These are phyloP conservation scores for Smithornis capensis DNA, from an alignment of 2,113 vertebrate genomes.

Conservation along the genomic window DNA sequence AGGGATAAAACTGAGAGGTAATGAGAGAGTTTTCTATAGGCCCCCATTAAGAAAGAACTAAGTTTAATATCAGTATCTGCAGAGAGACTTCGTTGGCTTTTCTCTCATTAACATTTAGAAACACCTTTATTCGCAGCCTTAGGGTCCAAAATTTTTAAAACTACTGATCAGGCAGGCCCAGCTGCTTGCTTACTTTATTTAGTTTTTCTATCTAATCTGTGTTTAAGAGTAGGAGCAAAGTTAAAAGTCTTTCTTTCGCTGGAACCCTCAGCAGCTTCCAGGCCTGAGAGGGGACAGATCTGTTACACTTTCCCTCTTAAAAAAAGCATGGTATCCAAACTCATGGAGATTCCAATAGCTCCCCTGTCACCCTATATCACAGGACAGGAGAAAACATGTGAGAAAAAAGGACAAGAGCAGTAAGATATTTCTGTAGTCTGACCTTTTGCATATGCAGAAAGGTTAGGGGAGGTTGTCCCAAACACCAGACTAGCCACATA, in stretches of 20 bases:
- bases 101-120: background rate
- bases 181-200: background rate
- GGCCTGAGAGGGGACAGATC: background rate
- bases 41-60: background rate
- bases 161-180: background rate
- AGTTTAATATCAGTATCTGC: fast-evolving
- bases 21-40: background rate
- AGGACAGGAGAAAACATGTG: fast-evolving
- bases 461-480: background rate
- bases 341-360: background rate
- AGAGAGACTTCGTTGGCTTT: background rate
- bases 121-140: background rate
- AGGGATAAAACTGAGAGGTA: background rate
- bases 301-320: background rate
- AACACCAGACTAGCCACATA: background rate
- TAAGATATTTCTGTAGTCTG: background rate
- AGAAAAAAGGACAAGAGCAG: background rate
- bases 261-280: background rate
- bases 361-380: background rate
- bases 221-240: background rate
- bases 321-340: background rate
- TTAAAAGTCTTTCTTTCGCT: background rate
- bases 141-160: background rate
- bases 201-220: background rate
- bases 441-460: background rate